Conservation (phyloP, 2,888 invertebrate species). For the Leptogaster cylindrica region DNA sequence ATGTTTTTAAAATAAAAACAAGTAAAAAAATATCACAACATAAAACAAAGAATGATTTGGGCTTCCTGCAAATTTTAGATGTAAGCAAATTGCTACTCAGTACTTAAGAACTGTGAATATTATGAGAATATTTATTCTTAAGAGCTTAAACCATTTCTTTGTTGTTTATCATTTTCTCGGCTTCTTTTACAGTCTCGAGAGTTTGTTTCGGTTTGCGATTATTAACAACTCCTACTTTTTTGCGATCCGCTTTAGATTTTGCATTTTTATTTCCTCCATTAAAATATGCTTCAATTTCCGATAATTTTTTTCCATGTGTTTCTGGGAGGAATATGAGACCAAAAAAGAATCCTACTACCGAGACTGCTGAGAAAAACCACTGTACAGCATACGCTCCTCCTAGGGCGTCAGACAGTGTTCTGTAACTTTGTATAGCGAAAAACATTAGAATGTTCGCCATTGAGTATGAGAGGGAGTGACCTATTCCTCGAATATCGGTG, state of each 20-base stretch:
- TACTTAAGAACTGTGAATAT: too few species aligned
- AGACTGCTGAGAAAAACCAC: constrained; percentile 65
- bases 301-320: constrained; percentile 68
- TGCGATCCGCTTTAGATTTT: constrained; percentile 48
- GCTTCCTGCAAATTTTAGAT: too few species aligned
- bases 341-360: constrained; percentile 57
- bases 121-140: too few species aligned
- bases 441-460: constrained; percentile 68
- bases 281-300: constrained; percentile 68
- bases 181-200: constrained; percentile 49
- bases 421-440: constrained; percentile 65
- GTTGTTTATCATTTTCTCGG: constrained; percentile 49
- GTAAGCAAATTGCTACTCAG: too few species aligned
- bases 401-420: constrained; percentile 55
- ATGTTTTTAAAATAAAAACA: too few species aligned
- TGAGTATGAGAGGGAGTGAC: constrained; percentile 67
- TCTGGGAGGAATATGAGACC: constrained; percentile 65
- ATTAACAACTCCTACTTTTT: constrained; percentile 6
- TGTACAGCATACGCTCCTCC: constrained; percentile 64
- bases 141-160: constrained; percentile 10
- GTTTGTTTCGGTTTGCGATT: constrained; percentile 46
- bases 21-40: too few species aligned
- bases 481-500: constrained; percentile 67
- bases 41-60: too few species aligned
- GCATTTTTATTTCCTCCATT: constrained; percentile 61